These are phyloP conservation scores for Drosophila ironensis DNA, from an alignment of 1,140 invertebrate species.

Conservation along the genomic window DNA sequence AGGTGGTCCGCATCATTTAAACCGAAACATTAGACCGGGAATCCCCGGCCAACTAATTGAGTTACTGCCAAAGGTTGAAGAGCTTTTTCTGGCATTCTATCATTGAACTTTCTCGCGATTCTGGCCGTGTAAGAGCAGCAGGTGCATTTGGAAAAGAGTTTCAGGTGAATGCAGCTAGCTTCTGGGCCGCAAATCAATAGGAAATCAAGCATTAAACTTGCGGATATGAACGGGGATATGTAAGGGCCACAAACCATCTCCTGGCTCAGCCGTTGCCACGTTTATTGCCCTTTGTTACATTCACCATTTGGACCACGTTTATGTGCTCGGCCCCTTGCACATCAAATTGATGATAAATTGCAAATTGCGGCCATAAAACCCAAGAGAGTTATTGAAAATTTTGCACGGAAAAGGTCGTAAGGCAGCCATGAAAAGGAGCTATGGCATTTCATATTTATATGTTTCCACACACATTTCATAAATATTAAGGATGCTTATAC, in stretches of 20 bases:
- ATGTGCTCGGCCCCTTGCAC: conserved; percentile 21
- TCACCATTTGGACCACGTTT: conserved; percentile 31
- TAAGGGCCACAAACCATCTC: neutral
- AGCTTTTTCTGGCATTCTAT: too few species aligned
- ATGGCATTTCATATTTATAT: conserved; percentile 10
- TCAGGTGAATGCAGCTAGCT: conserved; percentile 6
- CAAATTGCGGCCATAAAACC: conserved; percentile 33
- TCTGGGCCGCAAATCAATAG: conserved; percentile 16
- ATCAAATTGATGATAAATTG: conserved; percentile 44
- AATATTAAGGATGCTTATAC: conserved; percentile 2
- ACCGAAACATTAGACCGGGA: too few species aligned
- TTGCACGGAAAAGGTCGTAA: conserved; percentile 14
- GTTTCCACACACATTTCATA: conserved; percentile 1
- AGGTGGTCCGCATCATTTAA: too few species aligned
- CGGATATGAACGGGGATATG: neutral
- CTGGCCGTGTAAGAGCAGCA: conserved; percentile 22
- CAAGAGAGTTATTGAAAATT: conserved; percentile 28
- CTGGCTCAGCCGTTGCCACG: neutral
- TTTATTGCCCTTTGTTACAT: conserved; percentile 33
- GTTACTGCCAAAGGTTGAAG: too few species aligned
- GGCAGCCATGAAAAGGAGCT: conserved; percentile 1
- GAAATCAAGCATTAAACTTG: conserved; percentile 18
- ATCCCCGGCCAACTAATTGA: too few species aligned
- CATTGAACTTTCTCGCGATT: too few species aligned
- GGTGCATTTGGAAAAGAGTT: conserved; percentile 7